phyloP scores from a whole-genome alignment of 2,113 vertebrate species.

The Deroptyus accipitrinus region DNA sequence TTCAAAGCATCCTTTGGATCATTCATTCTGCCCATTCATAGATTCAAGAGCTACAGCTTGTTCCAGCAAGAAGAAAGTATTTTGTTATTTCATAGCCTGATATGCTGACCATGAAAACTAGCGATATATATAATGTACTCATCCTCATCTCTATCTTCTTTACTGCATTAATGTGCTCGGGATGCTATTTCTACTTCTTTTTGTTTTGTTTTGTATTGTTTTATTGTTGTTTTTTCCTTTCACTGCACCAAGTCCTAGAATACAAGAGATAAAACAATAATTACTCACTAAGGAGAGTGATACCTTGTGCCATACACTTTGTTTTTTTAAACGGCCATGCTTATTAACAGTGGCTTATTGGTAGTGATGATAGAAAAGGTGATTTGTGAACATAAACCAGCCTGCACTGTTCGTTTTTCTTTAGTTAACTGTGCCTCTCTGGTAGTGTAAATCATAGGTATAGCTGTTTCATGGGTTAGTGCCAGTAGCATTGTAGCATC shows the following conservation, averaged over 20 bases:
- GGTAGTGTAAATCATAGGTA: not conserved
- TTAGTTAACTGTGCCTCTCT: not conserved
- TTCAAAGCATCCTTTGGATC: not conserved
- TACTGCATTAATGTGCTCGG: not conserved
- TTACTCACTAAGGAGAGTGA: not conserved
- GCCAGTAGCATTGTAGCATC: not conserved
- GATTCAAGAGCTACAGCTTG: not conserved
- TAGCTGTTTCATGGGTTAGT: not conserved
- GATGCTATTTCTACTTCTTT: not conserved
- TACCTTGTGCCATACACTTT: not conserved
- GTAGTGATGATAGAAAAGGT: not conserved
- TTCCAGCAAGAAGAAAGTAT: not conserved
- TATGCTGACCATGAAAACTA: not conserved
- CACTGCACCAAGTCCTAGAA: not conserved
- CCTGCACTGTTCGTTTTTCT: not conserved
- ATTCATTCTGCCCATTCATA: not conserved
- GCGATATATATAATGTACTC: not conserved
- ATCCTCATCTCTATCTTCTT: not conserved
- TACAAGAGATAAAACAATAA: not conserved
- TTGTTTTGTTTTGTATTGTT: not conserved
- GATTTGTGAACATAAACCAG: not conserved
- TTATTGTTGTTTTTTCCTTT: not conserved
- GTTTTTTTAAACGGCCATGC: not conserved
- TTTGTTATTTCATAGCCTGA: not conserved
- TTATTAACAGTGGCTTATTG: not conserved